Evolutionary conservation across 2,888 invertebrate genomes (phyloP), one percentile per base, ranked within the genome.

Genomic region (Ormyrus thymus): DNA sequence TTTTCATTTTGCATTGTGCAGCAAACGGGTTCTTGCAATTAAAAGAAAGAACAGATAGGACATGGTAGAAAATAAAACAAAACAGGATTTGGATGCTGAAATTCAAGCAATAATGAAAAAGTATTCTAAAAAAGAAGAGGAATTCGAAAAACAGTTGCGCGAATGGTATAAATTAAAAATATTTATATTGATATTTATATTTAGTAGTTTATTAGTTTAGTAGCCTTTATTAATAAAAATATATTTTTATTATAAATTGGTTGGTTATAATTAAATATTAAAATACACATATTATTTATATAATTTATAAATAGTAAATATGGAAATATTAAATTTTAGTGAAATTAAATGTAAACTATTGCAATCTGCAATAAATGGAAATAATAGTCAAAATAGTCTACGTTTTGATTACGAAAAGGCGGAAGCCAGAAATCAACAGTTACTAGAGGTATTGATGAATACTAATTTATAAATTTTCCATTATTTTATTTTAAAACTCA

Each of bases 401-500:
- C 82, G 72, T n/a, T 80, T 83, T 79, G 83, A 85, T 64, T 82
- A 83, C 64, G 83, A 86, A 68, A 81, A 84, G 73, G 84, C 87
- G 45, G 76, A 80, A 69, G 64, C 77, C 76, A 85, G 89, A 72
- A 89, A 89, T 84, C 83, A 82, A 68, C 83, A 82, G 78, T 81
- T 89, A 73, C 78, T 89, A 69, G 86, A 88, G 87, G 89, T 89
- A 84, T 76, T 73, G 15, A 46, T 45, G 8, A 15, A 51, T 61
- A 1, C 7, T 48, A 46, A 48, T 64, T 64, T 48, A 43, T 50
- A 48, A 46, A 45, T 45, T 6, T 29, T 29, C 4, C 29, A 29
- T 29, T 29, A 29, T 29, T 3, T 4, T 29, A 29, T 29, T 29
- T 3, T 29, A 4, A 29, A 29, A 29, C 29, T 29, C 29, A 29